These are phyloP conservation scores for Bagarius yarrelli DNA, from an alignment of 2,113 vertebrate genomes.

Conservation along the genomic window DNA sequence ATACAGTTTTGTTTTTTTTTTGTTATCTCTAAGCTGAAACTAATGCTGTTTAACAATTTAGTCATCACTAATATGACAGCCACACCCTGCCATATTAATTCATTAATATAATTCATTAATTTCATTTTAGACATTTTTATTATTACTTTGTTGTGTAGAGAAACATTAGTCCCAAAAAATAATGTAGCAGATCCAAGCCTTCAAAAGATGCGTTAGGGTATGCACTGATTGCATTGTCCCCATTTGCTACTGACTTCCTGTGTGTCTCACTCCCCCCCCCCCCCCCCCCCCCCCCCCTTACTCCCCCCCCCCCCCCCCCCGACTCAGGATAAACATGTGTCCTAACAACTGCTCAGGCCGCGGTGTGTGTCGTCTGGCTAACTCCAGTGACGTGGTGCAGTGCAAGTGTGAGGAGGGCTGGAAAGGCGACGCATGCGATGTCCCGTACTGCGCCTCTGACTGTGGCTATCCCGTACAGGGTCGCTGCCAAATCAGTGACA, in stretches of 20 bases:
- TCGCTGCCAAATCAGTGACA: slow-evolving; percentile 66
- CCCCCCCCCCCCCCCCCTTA: no score
- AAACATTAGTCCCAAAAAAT: background rate
- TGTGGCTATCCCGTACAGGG: slow-evolving; percentile 82
- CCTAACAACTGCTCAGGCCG: slow-evolving; percentile 90
- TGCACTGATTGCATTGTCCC: no score
- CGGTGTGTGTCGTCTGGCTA: slow-evolving; percentile 78
- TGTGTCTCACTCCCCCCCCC: no score
- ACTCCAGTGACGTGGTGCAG: slow-evolving; percentile 63
- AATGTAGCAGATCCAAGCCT: background rate
- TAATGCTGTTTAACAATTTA: slow-evolving; percentile 7
- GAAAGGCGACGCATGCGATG: slow-evolving; percentile 89
- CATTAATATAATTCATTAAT: background rate
- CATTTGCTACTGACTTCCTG: no score
- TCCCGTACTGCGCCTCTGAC: slow-evolving; percentile 77
- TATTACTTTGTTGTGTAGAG: background rate
- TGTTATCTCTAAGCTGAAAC: background rate
- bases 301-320: background rate
- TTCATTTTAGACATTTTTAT: no score
- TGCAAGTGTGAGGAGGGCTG: slow-evolving; percentile 83
- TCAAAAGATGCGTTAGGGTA: background rate
- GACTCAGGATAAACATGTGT: slow-evolving; percentile 83
- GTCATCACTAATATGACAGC: background rate
- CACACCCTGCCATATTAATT: background rate
- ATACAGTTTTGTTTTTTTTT: background rate